Conservation (phyloP, 1,140 invertebrate genomes). For the Phortica variegata region DNA sequence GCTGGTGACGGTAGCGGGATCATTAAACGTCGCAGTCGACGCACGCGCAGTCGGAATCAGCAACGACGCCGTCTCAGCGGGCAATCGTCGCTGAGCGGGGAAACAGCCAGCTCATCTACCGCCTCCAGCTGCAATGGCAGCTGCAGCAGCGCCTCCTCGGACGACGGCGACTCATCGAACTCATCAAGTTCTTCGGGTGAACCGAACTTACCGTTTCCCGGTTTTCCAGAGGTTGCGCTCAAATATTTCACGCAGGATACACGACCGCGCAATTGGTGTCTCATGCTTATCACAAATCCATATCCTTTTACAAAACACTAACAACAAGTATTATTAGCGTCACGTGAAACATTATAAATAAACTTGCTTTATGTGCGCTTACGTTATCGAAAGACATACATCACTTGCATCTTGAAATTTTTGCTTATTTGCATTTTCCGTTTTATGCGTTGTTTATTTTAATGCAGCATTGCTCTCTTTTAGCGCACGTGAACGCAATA, state of each 20-base stretch:
- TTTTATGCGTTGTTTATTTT: too few species aligned
- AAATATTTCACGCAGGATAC: conserved; percentile 85
- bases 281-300: conserved; percentile 96
- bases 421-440: too few species aligned
- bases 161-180: conserved; percentile 62
- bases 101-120: conserved; percentile 32
- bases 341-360: too few species aligned
- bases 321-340: too few species aligned
- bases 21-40: conserved; percentile 15
- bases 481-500: too few species aligned
- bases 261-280: conserved; percentile 84
- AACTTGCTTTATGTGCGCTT: too few species aligned
- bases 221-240: conserved; percentile 80
- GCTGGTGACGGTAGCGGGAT: conserved; percentile 3
- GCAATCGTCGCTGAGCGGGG: neutral
- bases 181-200: conserved; percentile 62
- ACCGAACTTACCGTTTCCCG: conserved; percentile 81
- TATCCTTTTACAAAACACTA: conserved; percentile 80
- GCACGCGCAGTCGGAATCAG: conserved; percentile 28
- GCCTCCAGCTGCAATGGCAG: conserved; percentile 53
- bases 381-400: too few species aligned
- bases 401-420: too few species aligned
- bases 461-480: too few species aligned
- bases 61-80: conserved; percentile 19
- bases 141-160: conserved; percentile 60